Base-by-base conservation (phyloP, 2,888 invertebrate genomes). In the Stenotaenia linearis region DNA sequence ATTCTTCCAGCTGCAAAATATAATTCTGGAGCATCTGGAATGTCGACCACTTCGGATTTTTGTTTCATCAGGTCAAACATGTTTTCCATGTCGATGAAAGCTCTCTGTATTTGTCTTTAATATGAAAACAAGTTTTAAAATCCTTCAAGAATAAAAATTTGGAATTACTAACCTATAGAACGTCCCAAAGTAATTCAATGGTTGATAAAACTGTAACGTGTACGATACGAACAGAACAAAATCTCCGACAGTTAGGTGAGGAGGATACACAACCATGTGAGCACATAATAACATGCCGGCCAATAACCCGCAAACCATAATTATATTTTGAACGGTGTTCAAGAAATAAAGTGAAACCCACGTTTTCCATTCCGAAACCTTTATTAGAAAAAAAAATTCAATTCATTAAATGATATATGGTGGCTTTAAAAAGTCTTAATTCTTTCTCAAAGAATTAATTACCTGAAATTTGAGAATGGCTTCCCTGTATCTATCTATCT, bases 51-150 rank as follows among this genome's bases (percentile, higher is more conserved):
- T 88, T 98, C 97, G 78, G 93, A 91, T 74, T 93, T 91, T 84
- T 96, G 95, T 50, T 92, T 90, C 84, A 99, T 89, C 81, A 99
- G 87, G 83, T 98, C 97, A 86, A 98, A 97, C 98, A 99, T 98
- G 86, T 98, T 98, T 87, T 99, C 98, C 98, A 98, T 98, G 85
- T 99, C 98, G 21, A 98, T 92, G 85, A 99, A 98, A 85, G 97
- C 95, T 88, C 95, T 96, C 85, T 98, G 98, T 80, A 98, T 97
- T 79, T 95, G 94, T 85, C 98, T 95, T 85, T 23, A 83, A 32
- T 32, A 6, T 9, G 9, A 32, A 32, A 32, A 32, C 32, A 32
- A 75, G 0, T 4, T n/a, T 10, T 35, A 30, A 18, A 75, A 35
- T n/a, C 3, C 6, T n/a, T 35, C 7, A 5, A 32, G 7, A n/a